Conservation (phyloP, 2,797 vertebrate species). For the Rhynchonycteris naso region DNA sequence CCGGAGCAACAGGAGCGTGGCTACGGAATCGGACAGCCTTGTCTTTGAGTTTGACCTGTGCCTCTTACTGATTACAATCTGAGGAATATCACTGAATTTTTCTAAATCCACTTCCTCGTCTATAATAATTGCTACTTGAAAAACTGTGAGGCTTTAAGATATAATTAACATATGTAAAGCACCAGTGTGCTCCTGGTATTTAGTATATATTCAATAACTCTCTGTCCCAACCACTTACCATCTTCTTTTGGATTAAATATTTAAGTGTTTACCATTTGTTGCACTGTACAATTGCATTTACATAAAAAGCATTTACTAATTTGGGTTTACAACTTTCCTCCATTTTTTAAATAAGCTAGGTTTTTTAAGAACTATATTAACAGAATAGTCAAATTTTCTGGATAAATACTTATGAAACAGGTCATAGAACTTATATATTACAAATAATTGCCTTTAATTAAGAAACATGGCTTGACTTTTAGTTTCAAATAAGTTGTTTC, state of each 20-base stretch:
- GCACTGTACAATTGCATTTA: neutral
- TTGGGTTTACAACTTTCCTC: neutral
- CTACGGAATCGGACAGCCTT: neutral
- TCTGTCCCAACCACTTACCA: neutral
- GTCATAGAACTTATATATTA: neutral
- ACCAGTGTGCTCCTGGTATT: neutral
- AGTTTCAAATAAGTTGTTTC: neutral
- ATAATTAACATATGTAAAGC: neutral
- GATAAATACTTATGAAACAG: neutral
- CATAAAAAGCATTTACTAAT: neutral
- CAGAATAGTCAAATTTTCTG: neutral
- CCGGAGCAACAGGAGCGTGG: neutral
- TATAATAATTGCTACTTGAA: neutral
- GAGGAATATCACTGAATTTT: neutral
- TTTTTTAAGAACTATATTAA: neutral
- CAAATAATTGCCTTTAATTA: conserved; percentile 24
- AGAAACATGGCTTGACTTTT: neutral
- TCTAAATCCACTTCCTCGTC: neutral
- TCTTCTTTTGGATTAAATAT: conserved; percentile 38
- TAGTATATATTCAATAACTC: neutral
- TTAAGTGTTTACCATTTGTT: neutral
- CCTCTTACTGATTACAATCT: neutral
- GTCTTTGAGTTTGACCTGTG: neutral
- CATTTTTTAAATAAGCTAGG: neutral
- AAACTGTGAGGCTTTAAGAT: neutral